Percentiles rank a stretch among this genome's conserved stretches.
Conservation (phyloP, 2,888 invertebrate genomes). For the Drosophila kokeensis region DNA sequence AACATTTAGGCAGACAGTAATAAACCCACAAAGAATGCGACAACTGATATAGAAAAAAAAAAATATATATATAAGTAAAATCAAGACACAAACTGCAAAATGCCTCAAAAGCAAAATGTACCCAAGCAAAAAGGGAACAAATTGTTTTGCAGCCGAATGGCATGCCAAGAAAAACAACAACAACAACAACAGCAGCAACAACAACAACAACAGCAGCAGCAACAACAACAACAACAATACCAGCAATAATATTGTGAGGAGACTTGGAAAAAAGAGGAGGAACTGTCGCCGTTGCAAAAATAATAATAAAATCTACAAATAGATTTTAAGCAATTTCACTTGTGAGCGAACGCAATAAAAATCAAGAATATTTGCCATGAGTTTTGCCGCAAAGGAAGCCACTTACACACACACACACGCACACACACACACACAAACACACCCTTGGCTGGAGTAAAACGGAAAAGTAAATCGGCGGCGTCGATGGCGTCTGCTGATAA, state of each 20-base stretch:
- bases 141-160: slow-evolving; percentile 56
- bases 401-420: slow-evolving; percentile 24
- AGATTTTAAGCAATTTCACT: slow-evolving; percentile 82
- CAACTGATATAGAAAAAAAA: slow-evolving; percentile 31
- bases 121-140: slow-evolving; percentile 53
- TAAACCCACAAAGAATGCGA: slow-evolving; percentile 75
- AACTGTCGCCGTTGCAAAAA: slow-evolving; percentile 61
- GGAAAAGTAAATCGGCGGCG: slow-evolving; percentile 72
- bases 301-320: slow-evolving; percentile 72
- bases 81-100: slow-evolving; percentile 64
- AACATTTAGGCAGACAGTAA: slow-evolving; percentile 42
- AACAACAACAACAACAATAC: slow-evolving; percentile 24
- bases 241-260: slow-evolving; percentile 11
- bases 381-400: slow-evolving; percentile 71
- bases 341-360: slow-evolving; percentile 83
- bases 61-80: slow-evolving; percentile 48
- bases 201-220: slow-evolving; percentile 32
- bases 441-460: slow-evolving; percentile 27
- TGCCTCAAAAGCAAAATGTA: slow-evolving; percentile 60
- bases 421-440: slow-evolving; percentile 8
- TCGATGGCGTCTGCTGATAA: slow-evolving; percentile 78
- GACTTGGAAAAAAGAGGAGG: slow-evolving; percentile 43
- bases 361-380: slow-evolving; percentile 83
- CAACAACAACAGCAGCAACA: slow-evolving; percentile 37
- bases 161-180: slow-evolving; percentile 55